These are phyloP conservation scores for Nomada lathburiana DNA, from an alignment of 2,888 invertebrate species.

Conservation along the genomic window DNA sequence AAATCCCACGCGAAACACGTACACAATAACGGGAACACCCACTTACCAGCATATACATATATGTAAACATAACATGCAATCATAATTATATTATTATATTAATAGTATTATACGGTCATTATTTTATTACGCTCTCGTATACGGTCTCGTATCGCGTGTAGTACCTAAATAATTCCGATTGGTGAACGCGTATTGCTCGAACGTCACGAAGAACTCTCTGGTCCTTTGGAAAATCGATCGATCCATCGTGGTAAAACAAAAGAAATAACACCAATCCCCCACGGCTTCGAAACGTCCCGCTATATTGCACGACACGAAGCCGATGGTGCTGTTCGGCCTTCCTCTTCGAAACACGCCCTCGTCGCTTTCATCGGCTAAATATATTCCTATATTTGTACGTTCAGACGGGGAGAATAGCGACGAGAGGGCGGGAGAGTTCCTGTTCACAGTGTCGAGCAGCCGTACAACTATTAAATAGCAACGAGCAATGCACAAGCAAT, in stretches of 20 bases:
- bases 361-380: background rate
- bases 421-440: conserved; percentile 21
- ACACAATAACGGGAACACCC: conserved; percentile 32
- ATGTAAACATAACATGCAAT: conserved; percentile 70
- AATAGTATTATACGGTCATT: conserved; percentile 73
- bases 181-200: conserved; percentile 33
- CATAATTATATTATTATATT: conserved; percentile 75
- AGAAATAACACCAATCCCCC: background rate
- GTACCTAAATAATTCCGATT: conserved; percentile 50
- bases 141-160: conserved; percentile 67
- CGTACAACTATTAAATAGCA: conserved; percentile 21
- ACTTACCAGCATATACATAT: conserved; percentile 58
- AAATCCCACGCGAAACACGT: conserved; percentile 26
- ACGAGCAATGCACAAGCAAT: conserved; percentile 54
- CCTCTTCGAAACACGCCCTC: background rate
- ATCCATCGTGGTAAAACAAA: background rate
- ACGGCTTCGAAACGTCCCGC: too few relatives aligned
- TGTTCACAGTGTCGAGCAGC: background rate
- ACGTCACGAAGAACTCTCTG: conserved; percentile 24
- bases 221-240: conserved; percentile 22
- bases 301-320: too few relatives aligned
- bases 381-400: conserved; percentile 19
- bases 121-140: conserved; percentile 77
- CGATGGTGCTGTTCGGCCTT: too few relatives aligned
- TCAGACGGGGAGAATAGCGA: background rate